phyloP scores from a whole-genome alignment of 2,888 invertebrate species.

The Mechanitis messenoides region DNA sequence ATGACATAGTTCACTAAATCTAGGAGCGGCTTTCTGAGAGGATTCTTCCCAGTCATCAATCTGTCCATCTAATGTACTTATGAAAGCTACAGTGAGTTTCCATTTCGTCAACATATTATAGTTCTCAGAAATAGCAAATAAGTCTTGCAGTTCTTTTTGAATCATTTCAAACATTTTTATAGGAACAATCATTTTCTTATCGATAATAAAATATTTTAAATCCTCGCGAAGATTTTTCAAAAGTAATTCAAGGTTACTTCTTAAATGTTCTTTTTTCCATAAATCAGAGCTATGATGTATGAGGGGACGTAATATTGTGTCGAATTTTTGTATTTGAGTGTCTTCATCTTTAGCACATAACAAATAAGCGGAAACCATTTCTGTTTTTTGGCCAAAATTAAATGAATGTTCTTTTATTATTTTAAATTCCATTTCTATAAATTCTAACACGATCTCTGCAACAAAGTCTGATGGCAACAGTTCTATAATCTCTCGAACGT shows the following conservation, averaged over 20 bases:
- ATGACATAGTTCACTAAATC: slow-evolving; percentile 42
- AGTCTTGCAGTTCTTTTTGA: slow-evolving; percentile 34
- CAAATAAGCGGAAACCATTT: slow-evolving; percentile 44
- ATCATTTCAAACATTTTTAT: slow-evolving; percentile 38
- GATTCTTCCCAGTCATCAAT: slow-evolving; percentile 34
- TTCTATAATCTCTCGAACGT: slow-evolving; percentile 44
- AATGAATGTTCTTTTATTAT: slow-evolving; percentile 20
- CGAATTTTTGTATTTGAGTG: slow-evolving; percentile 42
- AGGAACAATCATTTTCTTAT: slow-evolving; percentile 37
- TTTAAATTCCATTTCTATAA: slow-evolving; percentile 38
- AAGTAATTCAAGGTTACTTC: slow-evolving; percentile 33
- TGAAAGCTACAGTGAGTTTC: slow-evolving; percentile 41
- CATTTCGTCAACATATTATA: slow-evolving; percentile 48
- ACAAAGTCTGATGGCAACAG: slow-evolving; percentile 43
- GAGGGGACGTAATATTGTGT: slow-evolving; percentile 42
- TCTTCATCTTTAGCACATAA: slow-evolving; percentile 41
- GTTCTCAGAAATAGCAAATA: slow-evolving; percentile 41
- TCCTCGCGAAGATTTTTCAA: slow-evolving; percentile 36
- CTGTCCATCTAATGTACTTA: slow-evolving; percentile 34
- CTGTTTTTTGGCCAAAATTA: slow-evolving; percentile 28
- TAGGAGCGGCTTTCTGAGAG: slow-evolving; percentile 33
- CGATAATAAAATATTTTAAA: slow-evolving; percentile 29
- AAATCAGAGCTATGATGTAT: slow-evolving; percentile 36
- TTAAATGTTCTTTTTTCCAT: slow-evolving; percentile 36
- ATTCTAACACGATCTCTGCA: slow-evolving; percentile 40